Evolutionary conservation across 2,888 invertebrate species (phyloP), one percentile per base, ranked within the genome.

Genomic region (Epistrophe eligans): DNA sequence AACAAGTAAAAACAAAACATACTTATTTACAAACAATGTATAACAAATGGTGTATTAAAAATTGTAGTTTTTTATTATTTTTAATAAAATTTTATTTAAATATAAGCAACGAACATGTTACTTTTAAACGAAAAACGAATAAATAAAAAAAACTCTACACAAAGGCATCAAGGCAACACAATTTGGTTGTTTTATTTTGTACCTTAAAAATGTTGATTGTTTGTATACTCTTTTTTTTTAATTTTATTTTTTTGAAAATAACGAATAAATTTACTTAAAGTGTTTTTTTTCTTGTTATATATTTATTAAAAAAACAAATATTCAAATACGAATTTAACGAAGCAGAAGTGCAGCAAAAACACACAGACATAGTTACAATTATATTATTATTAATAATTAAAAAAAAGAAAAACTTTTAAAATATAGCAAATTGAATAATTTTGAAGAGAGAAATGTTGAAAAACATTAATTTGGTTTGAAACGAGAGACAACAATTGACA

Each of bases 321-420:
- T 62, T 38, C 17, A 40, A 45, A 60, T 24, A 62, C 9, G 40
- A 24, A 52, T 58, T 60, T 67, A 80, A 80, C 74, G 80, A 80
- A 76, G 77, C 84, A 57, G 67, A 77, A 82, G 74, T 77, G 77
- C 77, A 85, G 62, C 24, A 74, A 85, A 71, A 82, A 82, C 73
- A 81, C 72, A 81, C 52, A 85, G 85, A 85, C 67, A n/a, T n/a
- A 72, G 52, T 81, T 35, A 82, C 70, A 82, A 45, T 77, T 57
- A 35, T 32, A 24, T 32, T 6, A 5, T 32, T 6, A n/a, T 32
- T 32, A 32, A 32, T 32, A 32, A 35, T 8, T n/a, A n/a, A 35
- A 70, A 80, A 45, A 57, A 60, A 32, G 0, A 57, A 60, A 43
- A 73, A 60, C 10, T 45, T 24, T 40, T 28, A 15, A 19, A 13